These are phyloP conservation scores for Aphelinus certus DNA, from an alignment of 1,140 invertebrate species.

Conservation along the genomic window DNA sequence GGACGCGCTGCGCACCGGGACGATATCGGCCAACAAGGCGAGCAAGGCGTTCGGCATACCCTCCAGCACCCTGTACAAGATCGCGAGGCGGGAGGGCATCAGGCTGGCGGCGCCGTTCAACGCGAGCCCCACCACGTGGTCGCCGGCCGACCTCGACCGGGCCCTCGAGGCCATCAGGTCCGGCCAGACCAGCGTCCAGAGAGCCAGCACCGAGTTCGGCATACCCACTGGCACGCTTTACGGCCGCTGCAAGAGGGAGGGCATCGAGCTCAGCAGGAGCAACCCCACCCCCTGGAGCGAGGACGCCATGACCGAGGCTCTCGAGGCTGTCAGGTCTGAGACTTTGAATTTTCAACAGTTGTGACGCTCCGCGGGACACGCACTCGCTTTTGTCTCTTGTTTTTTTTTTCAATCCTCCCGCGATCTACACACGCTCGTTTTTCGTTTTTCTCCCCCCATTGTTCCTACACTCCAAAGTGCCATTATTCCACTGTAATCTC, in stretches of 20 bases:
- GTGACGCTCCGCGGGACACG: neutral
- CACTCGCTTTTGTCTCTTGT: neutral
- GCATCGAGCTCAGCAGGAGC: conserved; percentile 85
- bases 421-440: neutral
- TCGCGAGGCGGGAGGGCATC: conserved; percentile 87
- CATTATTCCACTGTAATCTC: too few species aligned
- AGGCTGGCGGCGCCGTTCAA: conserved; percentile 87
- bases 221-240: conserved; percentile 88
- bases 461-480: too few species aligned
- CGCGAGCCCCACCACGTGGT: conserved; percentile 89
- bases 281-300: conserved; percentile 91
- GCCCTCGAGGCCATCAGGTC: conserved; percentile 84
- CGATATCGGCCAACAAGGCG: conserved; percentile 89
- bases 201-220: conserved; percentile 84
- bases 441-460: neutral
- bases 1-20: conserved; percentile 81
- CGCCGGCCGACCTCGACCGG: conserved; percentile 81
- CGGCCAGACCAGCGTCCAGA: conserved; percentile 85
- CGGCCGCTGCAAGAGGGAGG: conserved; percentile 86
- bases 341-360: neutral
- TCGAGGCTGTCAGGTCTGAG: conserved; percentile 83
- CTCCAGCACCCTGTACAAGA: conserved; percentile 89
- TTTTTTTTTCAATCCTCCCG: neutral
- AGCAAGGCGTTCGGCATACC: conserved; percentile 92
- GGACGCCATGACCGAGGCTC: conserved; percentile 87